Conservation (phyloP, 2,797 vertebrate species). For the Danio albolineatus region DNA sequence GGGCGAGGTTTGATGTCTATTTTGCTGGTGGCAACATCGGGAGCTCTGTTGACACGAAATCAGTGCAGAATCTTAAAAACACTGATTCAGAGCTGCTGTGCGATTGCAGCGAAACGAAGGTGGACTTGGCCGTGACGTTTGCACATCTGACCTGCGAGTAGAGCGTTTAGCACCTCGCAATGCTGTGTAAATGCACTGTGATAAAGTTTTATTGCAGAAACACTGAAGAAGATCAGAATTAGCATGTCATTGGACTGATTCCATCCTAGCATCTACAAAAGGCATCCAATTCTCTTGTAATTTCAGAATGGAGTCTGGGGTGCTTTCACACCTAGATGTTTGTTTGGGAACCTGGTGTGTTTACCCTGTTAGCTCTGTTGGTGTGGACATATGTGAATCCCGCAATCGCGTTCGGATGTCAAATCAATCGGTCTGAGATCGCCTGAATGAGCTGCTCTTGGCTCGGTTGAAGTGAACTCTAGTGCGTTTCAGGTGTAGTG, state of each 20-base stretch:
- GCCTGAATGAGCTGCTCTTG: too few species aligned
- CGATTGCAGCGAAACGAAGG: background rate
- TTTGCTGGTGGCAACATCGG: conserved; percentile 43
- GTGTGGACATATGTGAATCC: too few species aligned
- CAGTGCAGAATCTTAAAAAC: conserved; percentile 45
- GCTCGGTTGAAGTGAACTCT: too few species aligned
- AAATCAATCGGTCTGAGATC: too few species aligned
- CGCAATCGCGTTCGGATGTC: too few species aligned
- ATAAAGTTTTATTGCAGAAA: conserved; percentile 12
- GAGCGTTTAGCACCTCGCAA: background rate
- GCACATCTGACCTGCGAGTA: conserved; percentile 12
- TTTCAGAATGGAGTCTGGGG: background rate
- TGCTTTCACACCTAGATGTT: too few species aligned
- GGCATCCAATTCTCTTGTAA: background rate
- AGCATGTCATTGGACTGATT: background rate
- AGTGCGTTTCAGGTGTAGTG: too few species aligned
- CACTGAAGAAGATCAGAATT: background rate
- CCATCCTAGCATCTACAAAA: background rate
- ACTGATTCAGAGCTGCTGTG: conserved; percentile 37
- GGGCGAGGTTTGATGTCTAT: conserved; percentile 33
- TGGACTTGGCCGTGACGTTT: background rate
- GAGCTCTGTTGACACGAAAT: conserved; percentile 35
- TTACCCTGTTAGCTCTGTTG: too few species aligned
- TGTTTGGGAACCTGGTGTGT: too few species aligned
- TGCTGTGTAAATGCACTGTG: background rate